phyloP scores from a whole-genome alignment of 2,113 vertebrate species.

The Eudyptes chrysolophus region DNA sequence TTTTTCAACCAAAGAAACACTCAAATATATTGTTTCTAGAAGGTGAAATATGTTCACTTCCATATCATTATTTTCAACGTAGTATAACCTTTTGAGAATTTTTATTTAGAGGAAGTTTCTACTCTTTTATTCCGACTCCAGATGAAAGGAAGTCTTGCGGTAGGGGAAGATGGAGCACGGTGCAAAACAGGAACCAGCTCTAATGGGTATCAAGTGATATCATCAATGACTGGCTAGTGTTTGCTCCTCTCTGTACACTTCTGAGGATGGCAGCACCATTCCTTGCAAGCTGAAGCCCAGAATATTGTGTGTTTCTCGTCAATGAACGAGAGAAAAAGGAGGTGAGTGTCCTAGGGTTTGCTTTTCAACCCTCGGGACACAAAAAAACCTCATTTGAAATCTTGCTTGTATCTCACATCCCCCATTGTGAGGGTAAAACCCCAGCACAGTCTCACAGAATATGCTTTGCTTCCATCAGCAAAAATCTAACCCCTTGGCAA shows the following conservation, averaged over 20 bases:
- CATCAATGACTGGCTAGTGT: background rate
- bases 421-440: slow-evolving; percentile 8
- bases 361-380: background rate
- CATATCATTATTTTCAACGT: background rate
- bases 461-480: background rate
- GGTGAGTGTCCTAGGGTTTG: background rate
- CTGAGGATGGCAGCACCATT: background rate
- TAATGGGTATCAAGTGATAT: background rate
- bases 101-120: background rate
- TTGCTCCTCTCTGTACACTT: background rate
- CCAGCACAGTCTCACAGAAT: background rate
- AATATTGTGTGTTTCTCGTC: background rate
- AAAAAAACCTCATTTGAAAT: background rate
- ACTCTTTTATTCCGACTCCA: background rate
- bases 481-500: slow-evolving; percentile 6
- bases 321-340: background rate
- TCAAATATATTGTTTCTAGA: background rate
- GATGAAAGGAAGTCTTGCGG: background rate
- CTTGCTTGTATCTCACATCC: background rate
- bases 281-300: background rate
- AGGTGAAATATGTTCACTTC: background rate
- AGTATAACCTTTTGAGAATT: background rate
- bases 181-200: background rate
- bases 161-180: background rate
- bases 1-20: background rate